phyloP scores from a whole-genome alignment of 92 coral and sea anemone species.

The Epizoanthus ramosus region DNA sequence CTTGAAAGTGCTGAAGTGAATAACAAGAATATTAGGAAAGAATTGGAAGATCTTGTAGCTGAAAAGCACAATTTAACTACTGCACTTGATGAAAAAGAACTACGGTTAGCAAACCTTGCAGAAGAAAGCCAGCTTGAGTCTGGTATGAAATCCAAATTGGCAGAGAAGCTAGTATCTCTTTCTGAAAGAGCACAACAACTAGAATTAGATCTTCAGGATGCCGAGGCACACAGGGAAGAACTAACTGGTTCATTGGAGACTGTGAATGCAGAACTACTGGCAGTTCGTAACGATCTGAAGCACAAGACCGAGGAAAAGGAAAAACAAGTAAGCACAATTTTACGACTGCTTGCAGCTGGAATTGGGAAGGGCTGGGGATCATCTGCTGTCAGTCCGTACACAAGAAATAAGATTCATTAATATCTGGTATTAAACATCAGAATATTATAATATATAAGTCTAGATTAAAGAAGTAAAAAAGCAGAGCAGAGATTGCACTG shows the following conservation, averaged over 20 bases:
- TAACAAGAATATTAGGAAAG: neutral
- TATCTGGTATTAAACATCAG: no score
- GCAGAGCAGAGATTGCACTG: no score
- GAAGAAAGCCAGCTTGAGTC: conserved; percentile 9
- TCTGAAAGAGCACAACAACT: conserved; percentile 7
- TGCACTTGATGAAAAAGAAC: conserved; percentile 33
- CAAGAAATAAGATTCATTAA: no score
- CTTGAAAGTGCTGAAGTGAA: conserved; percentile 30
- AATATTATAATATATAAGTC: no score
- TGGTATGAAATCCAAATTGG: neutral
- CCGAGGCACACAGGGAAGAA: neutral
- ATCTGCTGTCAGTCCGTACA: no score
- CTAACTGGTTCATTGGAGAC: conserved; percentile 12
- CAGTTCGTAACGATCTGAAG: conserved; percentile 41
- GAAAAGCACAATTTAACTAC: conserved; percentile 4
- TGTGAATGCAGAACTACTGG: conserved; percentile 5
- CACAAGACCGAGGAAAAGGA: conserved; percentile 37
- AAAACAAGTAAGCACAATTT: conserved; percentile 15
- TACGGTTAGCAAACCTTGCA: conserved; percentile 35
- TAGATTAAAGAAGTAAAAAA: no score
- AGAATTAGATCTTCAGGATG: conserved; percentile 9
- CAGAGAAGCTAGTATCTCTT: conserved; percentile 20
- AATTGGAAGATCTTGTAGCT: conserved; percentile 14
- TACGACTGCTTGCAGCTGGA: neutral
- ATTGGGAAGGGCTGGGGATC: no score